Evolutionary conservation across 2,888 invertebrate genomes (phyloP), one percentile per base, ranked within the genome.

Genomic region (Cistogaster globosa): DNA sequence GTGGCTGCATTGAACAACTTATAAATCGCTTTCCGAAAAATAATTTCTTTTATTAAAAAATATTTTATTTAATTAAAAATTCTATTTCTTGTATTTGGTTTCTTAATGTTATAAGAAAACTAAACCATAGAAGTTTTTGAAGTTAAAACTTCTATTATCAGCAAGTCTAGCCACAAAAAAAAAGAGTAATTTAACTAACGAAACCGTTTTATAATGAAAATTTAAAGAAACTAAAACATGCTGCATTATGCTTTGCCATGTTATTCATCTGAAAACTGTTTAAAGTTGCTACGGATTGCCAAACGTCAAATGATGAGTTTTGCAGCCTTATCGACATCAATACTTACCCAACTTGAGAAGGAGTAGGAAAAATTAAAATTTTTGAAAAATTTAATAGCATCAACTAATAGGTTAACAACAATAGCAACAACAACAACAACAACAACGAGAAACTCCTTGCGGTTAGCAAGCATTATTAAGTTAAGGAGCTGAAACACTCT

Each of bases 391-490:
- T 62, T 68, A 53, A 38, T 55, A 12, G 20, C n/a, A 57, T 32
- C 71, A 51, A 18, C 58, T 79, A 63, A 55, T 79, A 42, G 42
- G 42, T 42, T 42, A 81, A 81, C 26, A 67, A 32, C 32, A 32
- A 32, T 6, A 32, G 6, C 32, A 32, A 32, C 32, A 32, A 32
- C 6, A 32, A 32, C 32, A 32, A 32, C 32, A 32, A 32, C 8
- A 32, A 32, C 8, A 32, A 32, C 8, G 6, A 32, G 8, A 32
- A 68, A 68, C 57, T 68, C 12, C 55, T 67, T 81, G 81, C 48
- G 74, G 74, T 48, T 75, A 53, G 53, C 45, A 45, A 72, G 63
- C 69, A 69, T 81, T 62, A 53, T 74, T 51, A 63, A 55, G 81
- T 69, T 63, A 81, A 75, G 26, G 16, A 81, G 57, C 38, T 36